Conservation (phyloP, 2,113 vertebrate species). For the Hepsetus odoe region DNA sequence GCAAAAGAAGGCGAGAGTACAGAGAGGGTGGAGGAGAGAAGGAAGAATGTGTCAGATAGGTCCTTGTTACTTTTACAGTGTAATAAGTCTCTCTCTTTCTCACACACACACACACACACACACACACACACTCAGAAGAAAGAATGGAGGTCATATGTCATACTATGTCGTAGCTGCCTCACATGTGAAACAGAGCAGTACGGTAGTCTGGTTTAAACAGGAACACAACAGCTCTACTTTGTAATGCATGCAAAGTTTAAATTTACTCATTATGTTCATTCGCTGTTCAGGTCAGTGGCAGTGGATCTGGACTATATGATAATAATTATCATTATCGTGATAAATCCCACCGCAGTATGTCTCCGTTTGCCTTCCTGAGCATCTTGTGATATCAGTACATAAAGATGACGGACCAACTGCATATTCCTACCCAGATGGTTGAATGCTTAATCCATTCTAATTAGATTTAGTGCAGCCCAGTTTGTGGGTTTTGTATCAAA, state of each 20-base stretch:
- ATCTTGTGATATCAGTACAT: no score
- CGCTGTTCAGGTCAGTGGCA: no score
- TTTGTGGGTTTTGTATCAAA: no score
- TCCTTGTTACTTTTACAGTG: conserved; percentile 17
- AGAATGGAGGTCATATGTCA: conserved; percentile 2
- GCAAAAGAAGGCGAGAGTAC: conserved; percentile 7
- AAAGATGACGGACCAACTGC: no score
- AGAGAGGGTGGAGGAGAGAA: not conserved
- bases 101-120: conserved; percentile 16
- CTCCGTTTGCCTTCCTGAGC: no score
- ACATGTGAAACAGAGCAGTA: not conserved
- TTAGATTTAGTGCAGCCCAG: no score
- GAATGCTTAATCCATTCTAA: no score
- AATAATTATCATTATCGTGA: no score
- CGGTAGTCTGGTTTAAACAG: not conserved
- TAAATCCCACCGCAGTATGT: no score
- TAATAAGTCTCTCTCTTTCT: conserved; percentile 25
- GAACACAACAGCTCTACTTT: not conserved
- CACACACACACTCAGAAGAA: not conserved
- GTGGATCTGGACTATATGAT: no score
- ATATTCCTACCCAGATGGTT: no score
- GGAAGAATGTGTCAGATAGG: not conserved
- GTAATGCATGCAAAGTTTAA: not conserved
- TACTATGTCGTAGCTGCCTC: not conserved
- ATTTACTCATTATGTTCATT: not conserved